phyloP scores from a whole-genome alignment of 2,888 invertebrate species.

The Coleophora deauratella region DNA sequence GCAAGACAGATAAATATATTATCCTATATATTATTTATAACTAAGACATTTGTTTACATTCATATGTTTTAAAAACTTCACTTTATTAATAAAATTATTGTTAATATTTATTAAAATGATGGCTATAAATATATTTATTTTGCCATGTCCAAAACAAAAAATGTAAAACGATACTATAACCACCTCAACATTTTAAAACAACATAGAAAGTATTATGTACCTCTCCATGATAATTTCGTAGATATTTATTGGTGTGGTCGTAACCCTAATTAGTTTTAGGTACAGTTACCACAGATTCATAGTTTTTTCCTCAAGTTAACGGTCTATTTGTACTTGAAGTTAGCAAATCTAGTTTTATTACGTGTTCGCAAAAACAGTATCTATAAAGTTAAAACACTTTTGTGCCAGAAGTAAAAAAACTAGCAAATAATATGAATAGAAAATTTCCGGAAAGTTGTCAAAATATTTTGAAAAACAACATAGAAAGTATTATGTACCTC shows the following conservation, averaged over 20 bases:
- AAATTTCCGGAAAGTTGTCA: conserved; percentile 3
- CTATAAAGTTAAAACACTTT: neutral
- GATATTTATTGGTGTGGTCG: neutral
- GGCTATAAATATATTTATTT: too few relatives aligned
- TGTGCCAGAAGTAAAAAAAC: neutral
- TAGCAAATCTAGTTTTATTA: conserved; percentile 27
- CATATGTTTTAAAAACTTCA: too few relatives aligned
- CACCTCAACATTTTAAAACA: conserved; percentile 7
- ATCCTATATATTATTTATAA: too few relatives aligned
- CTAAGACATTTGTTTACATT: too few relatives aligned
- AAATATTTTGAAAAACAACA: conserved; percentile 9
- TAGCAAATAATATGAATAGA: neutral
- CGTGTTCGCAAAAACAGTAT: conserved; percentile 29
- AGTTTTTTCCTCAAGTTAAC: conserved; percentile 32
- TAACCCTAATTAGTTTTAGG: conserved; percentile 18
- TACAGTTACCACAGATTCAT: conserved; percentile 16
- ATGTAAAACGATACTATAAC: too few relatives aligned
- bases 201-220: conserved; percentile 17
- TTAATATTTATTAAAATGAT: too few relatives aligned
- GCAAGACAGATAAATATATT: too few relatives aligned
- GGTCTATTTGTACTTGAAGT: conserved; percentile 27
- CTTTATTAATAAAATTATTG: too few relatives aligned
- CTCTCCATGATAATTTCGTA: too few relatives aligned
- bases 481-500: too few relatives aligned
- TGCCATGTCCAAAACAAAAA: too few relatives aligned